These are phyloP conservation scores for Hippocampus mohnikei DNA, from an alignment of 2,113 vertebrate genomes.

Conservation along the genomic window DNA sequence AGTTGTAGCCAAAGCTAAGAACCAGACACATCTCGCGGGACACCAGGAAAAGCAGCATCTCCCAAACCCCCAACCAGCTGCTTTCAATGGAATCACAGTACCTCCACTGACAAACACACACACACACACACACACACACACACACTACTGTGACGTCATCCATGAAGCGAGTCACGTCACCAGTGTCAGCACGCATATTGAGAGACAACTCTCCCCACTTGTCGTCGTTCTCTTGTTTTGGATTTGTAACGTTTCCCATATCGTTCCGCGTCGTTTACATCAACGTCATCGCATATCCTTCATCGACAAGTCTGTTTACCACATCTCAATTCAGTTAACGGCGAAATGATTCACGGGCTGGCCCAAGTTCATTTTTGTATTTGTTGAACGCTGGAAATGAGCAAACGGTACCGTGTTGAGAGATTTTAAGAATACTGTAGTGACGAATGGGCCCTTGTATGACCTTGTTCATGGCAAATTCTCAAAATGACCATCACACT, in stretches of 20 bases:
- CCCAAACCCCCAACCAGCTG: neutral
- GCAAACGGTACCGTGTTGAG: neutral
- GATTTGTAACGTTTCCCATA: neutral
- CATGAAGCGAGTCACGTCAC: conserved; percentile 11
- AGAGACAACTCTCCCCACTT: conserved; percentile 33
- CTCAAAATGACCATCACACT: neutral
- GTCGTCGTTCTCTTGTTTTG: conserved; percentile 26
- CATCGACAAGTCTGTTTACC: neutral
- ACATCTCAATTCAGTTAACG: neutral
- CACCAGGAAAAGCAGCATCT: conserved; percentile 16
- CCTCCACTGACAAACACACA: conserved; percentile 29
- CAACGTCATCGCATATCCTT: conserved; percentile 29
- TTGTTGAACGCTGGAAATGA: neutral
- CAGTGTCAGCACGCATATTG: conserved; percentile 5
- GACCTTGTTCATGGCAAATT: neutral
- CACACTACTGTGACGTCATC: conserved; percentile 61
- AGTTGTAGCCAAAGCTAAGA: conserved; percentile 33
- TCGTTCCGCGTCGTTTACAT: conserved; percentile 47
- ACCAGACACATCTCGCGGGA: conserved; percentile 8
- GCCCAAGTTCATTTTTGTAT: neutral
- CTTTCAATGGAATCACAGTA: conserved; percentile 36
- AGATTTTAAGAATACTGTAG: neutral
- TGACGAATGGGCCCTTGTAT: neutral
- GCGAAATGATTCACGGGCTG: neutral
- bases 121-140: neutral